These are phyloP conservation scores for Aegotheles bennettii DNA, from an alignment of 2,113 vertebrate genomes.

Conservation along the genomic window DNA sequence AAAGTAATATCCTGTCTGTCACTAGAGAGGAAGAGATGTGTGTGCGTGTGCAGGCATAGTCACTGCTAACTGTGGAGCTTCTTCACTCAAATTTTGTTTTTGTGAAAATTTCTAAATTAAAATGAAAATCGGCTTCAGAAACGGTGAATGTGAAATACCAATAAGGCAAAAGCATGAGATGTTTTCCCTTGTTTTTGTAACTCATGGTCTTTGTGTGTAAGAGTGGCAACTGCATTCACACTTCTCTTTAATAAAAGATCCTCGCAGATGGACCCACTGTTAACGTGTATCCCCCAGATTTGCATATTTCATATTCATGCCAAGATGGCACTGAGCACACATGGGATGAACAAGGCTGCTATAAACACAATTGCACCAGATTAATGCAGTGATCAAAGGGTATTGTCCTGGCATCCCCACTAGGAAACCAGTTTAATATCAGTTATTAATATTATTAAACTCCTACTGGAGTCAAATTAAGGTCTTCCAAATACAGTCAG, in stretches of 20 bases:
- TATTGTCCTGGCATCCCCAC: neutral
- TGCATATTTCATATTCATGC: slow-evolving; percentile 58
- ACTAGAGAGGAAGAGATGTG: slow-evolving; percentile 33
- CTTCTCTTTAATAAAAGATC: slow-evolving; percentile 67
- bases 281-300: slow-evolving; percentile 65
- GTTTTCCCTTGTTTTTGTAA: slow-evolving; percentile 38
- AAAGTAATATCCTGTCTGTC: slow-evolving; percentile 47
- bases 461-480: slow-evolving; percentile 26
- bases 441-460: slow-evolving; percentile 36
- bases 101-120: neutral
- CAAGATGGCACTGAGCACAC: slow-evolving; percentile 54
- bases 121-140: neutral
- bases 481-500: slow-evolving; percentile 21
- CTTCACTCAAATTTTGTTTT: neutral
- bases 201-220: slow-evolving; percentile 60
- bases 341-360: slow-evolving; percentile 7
- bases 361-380: slow-evolving; percentile 21
- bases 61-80: neutral
- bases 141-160: neutral
- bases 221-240: slow-evolving; percentile 77
- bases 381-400: slow-evolving; percentile 34
- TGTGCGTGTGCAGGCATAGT: neutral
- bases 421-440: slow-evolving; percentile 7
- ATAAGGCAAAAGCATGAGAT: slow-evolving; percentile 5
- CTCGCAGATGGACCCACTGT: slow-evolving; percentile 74